Base-by-base conservation (phyloP, 1,140 invertebrate species). In the Sitobion miscanthi region DNA sequence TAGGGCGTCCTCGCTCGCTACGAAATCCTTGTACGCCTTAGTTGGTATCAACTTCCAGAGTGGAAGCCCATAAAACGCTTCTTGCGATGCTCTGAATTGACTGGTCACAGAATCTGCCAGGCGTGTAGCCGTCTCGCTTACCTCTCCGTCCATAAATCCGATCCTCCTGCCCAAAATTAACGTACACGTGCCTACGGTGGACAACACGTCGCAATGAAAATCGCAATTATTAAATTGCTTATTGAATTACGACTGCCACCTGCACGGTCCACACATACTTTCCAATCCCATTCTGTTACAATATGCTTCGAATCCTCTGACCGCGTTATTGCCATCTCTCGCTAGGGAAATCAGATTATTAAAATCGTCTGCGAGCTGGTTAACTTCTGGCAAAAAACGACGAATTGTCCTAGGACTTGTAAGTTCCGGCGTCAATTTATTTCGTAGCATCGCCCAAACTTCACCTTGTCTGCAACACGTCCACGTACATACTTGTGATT, bases 41-140 rank as follows among this genome's bases (percentile, higher is more conserved):
- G 97, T 98, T 2, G 97, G 96, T 54, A 97, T 96, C 92, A 97
- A 96, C 95, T 98, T 98, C 98, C 98, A 98, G 54, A 98, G 95
- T 0, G 97, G 97, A 47, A 98, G 95, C 0, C 97, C 97, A 95
- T 97, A 98, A 95, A 97, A 97, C 35, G 97, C 97, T 94, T 98
- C 97, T 88, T 97, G 96, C 93, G 97, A 97, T 0, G 97, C 97
- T 69, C 96, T 96, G 94, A 98, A 98, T 94, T 98, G 96, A 82
- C 96, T 95, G 94, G 97, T 97, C 14, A 98, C 97, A 2, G 97
- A 97, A 17, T 96, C 95, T 30, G 97, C 97, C 87, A 98, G 95
- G 93, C 96, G 96, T 30, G 94, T 94, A 21, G 96, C 95, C 38
- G 95, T 94, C 11, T 95, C 94, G 93, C 95, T 94, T 9, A 95